These are phyloP conservation scores for Tragelaphus buxtoni DNA, from an alignment of 2,113 vertebrate species.

Conservation along the genomic window DNA sequence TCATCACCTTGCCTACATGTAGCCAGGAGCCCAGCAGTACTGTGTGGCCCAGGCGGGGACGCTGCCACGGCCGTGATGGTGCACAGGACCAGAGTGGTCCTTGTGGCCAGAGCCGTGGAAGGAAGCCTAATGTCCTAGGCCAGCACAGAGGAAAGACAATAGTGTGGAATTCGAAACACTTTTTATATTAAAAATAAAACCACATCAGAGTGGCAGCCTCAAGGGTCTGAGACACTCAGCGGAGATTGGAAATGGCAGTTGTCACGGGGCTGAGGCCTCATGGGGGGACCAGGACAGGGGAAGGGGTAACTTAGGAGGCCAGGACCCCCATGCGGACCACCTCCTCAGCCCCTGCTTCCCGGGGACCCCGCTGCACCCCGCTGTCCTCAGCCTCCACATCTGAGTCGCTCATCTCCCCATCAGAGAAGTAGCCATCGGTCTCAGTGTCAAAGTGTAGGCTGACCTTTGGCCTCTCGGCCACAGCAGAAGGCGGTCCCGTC, in stretches of 20 bases:
- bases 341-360: slow-evolving; percentile 90
- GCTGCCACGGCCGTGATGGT: neutral
- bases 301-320: slow-evolving; percentile 85
- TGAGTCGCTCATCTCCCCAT: slow-evolving; percentile 92
- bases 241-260: slow-evolving; percentile 82
- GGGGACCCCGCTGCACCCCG: slow-evolving; percentile 83
- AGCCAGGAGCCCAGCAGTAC: slow-evolving; percentile 43
- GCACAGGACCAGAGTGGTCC: slow-evolving; percentile 40
- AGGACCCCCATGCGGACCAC: slow-evolving; percentile 93
- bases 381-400: slow-evolving; percentile 82
- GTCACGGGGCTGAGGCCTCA: slow-evolving; percentile 76
- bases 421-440: slow-evolving; percentile 94
- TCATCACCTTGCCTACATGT: slow-evolving; percentile 27
- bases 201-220: slow-evolving; percentile 61
- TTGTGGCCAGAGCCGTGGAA: slow-evolving; percentile 68
- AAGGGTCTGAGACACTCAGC: slow-evolving; percentile 72
- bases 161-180: slow-evolving; percentile 79
- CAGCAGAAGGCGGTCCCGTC: slow-evolving; percentile 51
- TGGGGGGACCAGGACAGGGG: slow-evolving; percentile 27
- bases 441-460: slow-evolving; percentile 84
- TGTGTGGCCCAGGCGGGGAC: neutral
- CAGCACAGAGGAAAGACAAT: slow-evolving; percentile 81
- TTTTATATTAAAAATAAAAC: slow-evolving; percentile 78
- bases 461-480: slow-evolving; percentile 76
- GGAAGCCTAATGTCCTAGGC: slow-evolving; percentile 79